Conservation (phyloP, 2,888 invertebrate genomes). For the Laspeyria flexula region DNA sequence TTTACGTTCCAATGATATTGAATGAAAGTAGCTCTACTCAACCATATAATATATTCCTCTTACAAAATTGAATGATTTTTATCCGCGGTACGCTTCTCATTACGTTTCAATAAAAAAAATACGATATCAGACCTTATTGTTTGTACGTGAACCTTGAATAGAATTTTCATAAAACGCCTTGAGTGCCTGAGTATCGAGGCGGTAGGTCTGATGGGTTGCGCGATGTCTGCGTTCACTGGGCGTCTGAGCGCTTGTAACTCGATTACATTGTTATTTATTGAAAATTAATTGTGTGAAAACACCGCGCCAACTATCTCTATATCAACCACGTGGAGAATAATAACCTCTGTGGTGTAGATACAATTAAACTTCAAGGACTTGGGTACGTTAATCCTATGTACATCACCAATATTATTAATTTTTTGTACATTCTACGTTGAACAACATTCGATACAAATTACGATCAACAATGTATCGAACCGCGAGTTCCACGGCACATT, state of each 20-base stretch:
- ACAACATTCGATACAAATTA: conserved; percentile 13
- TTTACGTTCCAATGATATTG: background rate
- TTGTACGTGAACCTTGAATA: conserved; percentile 28
- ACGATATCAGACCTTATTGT: conserved; percentile 28
- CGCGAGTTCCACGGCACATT: conserved; percentile 37
- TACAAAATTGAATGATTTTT: background rate
- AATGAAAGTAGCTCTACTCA: background rate
- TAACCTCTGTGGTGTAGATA: conserved; percentile 27
- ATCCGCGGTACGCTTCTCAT: conserved; percentile 3
- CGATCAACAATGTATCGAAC: conserved; percentile 23
- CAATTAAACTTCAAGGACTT: conserved; percentile 19
- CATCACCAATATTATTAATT: conserved; percentile 24
- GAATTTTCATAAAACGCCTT: conserved; percentile 41
- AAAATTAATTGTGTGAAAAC: conserved; percentile 76
- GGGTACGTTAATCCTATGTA: conserved; percentile 13
- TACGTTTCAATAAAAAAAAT: conserved; percentile 2
- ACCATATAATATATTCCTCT: background rate
- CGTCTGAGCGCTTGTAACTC: conserved; percentile 55
- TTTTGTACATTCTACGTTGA: conserved; percentile 23
- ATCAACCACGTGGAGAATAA: conserved; percentile 50
- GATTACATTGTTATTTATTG: conserved; percentile 72
- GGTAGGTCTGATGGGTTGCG: conserved; percentile 61
- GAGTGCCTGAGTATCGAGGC: conserved; percentile 43
- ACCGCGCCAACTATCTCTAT: conserved; percentile 49
- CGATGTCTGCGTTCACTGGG: conserved; percentile 63